These are phyloP conservation scores for Drosophila affinis DNA, from an alignment of 2,888 invertebrate genomes.

Conservation along the genomic window DNA sequence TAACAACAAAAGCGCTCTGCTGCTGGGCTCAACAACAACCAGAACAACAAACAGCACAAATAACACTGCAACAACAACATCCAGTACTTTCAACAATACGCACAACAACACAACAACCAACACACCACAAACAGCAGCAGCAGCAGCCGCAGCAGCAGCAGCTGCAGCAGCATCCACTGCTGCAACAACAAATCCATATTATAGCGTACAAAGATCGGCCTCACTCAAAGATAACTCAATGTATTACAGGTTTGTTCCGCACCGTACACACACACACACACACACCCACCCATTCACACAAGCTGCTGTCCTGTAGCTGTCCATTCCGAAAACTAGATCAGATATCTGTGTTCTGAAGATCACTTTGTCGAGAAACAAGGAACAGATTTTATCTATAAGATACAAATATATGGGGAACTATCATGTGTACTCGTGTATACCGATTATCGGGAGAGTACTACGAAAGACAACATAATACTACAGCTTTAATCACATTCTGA, in stretches of 20 bases:
- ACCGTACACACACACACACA: constrained; percentile 30
- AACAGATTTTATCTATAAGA: too few relatives aligned
- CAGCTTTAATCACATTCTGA: neutral
- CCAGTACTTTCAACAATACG: constrained; percentile 58
- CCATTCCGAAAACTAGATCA: constrained; percentile 22
- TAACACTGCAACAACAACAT: constrained; percentile 50
- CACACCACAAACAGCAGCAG: constrained; percentile 69
- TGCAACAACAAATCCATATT: constrained; percentile 84
- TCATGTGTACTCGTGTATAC: too few relatives aligned
- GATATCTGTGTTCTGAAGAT: neutral
- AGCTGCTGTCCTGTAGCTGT: neutral
- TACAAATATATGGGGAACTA: too few relatives aligned
- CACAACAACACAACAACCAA: constrained; percentile 54
- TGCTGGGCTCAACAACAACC: constrained; percentile 55
- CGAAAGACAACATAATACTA: neutral
- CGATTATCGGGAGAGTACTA: too few relatives aligned
- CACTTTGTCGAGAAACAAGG: too few relatives aligned
- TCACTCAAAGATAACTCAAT: constrained; percentile 85
- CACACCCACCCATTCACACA: too few relatives aligned
- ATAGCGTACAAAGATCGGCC: constrained; percentile 86
- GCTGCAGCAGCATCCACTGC: constrained; percentile 71
- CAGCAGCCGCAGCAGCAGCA: constrained; percentile 71
- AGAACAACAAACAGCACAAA: constrained; percentile 50
- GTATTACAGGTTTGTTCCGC: constrained; percentile 84
- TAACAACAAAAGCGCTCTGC: constrained; percentile 64